Evolutionary conservation across 2,113 vertebrate species (phyloP).

Genomic region (Podiceps cristatus): DNA sequence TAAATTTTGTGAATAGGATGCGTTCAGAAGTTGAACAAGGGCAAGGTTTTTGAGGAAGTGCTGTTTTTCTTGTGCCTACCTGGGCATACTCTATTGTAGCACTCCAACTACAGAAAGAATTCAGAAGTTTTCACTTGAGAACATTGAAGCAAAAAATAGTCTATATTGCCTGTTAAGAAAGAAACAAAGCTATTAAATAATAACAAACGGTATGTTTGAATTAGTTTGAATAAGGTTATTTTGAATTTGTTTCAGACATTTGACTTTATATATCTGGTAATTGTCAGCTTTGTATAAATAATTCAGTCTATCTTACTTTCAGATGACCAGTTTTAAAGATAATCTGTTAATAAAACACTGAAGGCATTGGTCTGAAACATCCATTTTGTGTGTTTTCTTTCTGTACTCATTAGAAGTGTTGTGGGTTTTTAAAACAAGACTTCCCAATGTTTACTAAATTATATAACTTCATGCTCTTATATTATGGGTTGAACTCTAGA

Average conservation of each 20-base stretch:
- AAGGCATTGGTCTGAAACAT: constrained; percentile 26
- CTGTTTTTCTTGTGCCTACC: background rate
- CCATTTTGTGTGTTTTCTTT: constrained; percentile 52
- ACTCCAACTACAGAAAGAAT: background rate
- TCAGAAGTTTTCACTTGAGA: background rate
- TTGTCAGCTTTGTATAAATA: background rate
- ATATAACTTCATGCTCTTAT: background rate
- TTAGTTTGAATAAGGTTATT: no score
- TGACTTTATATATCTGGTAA: background rate
- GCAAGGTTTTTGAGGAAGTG: background rate
- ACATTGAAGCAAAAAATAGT: background rate
- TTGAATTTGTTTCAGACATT: background rate
- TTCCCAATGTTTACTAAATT: background rate
- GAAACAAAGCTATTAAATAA: background rate
- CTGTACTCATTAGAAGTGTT: background rate
- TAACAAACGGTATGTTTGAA: background rate
- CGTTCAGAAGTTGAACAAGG: constrained; percentile 1
- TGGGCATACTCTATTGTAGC: background rate
- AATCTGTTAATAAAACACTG: constrained; percentile 40
- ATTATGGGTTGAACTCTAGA: background rate
- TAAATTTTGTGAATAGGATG: background rate
- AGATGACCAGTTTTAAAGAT: background rate
- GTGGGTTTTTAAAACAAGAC: background rate
- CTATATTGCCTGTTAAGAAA: background rate
- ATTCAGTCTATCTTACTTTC: constrained; percentile 2